These are phyloP conservation scores for Apotomis betuletana DNA, from an alignment of 2,888 invertebrate genomes.

Conservation along the genomic window DNA sequence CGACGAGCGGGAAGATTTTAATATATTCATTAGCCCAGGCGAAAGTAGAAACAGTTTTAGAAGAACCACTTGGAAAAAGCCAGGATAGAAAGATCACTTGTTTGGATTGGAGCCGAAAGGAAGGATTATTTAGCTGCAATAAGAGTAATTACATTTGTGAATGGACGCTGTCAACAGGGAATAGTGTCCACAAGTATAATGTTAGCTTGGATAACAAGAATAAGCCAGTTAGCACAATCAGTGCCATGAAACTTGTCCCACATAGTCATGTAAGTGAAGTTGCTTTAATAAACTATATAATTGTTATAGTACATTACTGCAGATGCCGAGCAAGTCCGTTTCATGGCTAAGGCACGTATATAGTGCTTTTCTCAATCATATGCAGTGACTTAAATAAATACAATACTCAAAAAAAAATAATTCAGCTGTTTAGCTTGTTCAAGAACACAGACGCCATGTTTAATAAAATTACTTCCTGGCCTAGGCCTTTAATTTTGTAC, in stretches of 20 bases:
- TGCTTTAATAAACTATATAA: neutral
- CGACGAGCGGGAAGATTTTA: slow-evolving; percentile 87
- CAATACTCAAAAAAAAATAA: too few species aligned
- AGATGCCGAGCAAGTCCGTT: too few species aligned
- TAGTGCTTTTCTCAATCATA: too few species aligned
- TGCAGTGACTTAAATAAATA: too few species aligned
- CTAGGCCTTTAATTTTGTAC: too few species aligned
- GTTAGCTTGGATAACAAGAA: slow-evolving; percentile 86
- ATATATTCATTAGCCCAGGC: slow-evolving; percentile 88
- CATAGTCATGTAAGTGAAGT: slow-evolving; percentile 69
- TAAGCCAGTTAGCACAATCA: slow-evolving; percentile 81
- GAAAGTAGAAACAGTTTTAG: slow-evolving; percentile 84
- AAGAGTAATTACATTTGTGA: slow-evolving; percentile 80
- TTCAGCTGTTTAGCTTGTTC: too few species aligned
- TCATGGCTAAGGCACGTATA: too few species aligned
- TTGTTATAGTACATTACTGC: too few species aligned
- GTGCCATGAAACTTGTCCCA: slow-evolving; percentile 85
- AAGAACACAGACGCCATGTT: too few species aligned
- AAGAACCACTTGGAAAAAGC: slow-evolving; percentile 68
- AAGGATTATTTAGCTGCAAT: slow-evolving; percentile 80
- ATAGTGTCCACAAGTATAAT: slow-evolving; percentile 77
- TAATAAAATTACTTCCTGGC: too few species aligned
- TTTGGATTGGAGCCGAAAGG: slow-evolving; percentile 83
- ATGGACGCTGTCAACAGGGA: slow-evolving; percentile 81
- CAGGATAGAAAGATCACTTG: slow-evolving; percentile 67